These are phyloP conservation scores for Epinephelus awoara DNA, from an alignment of 2,797 vertebrate species.

Conservation along the genomic window DNA sequence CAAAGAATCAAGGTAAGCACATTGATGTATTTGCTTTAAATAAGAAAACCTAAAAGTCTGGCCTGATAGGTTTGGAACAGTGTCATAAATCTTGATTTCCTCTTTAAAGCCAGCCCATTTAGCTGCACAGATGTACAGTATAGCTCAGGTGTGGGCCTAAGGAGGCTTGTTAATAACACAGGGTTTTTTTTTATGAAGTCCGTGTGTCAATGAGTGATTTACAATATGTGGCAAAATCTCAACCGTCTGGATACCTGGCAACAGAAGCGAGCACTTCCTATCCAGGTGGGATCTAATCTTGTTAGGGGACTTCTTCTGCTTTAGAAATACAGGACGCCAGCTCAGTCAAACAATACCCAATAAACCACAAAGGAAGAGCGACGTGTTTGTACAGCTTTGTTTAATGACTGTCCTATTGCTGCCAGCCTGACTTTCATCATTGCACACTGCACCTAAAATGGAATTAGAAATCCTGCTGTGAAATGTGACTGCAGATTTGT, in stretches of 20 bases:
- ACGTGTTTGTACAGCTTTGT: slow-evolving; percentile 79
- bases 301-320: slow-evolving; percentile 82
- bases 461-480: slow-evolving; percentile 66
- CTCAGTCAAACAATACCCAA: slow-evolving; percentile 84
- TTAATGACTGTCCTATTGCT: slow-evolving; percentile 76
- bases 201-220: slow-evolving; percentile 72
- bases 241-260: slow-evolving; percentile 80
- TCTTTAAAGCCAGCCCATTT: slow-evolving; percentile 31
- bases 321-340: slow-evolving; percentile 83
- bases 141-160: slow-evolving; percentile 62
- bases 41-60: slow-evolving; percentile 43
- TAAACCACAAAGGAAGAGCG: slow-evolving; percentile 83
- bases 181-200: slow-evolving; percentile 71
- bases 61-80: slow-evolving; percentile 28
- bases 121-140: slow-evolving; percentile 55
- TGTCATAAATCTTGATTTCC: slow-evolving; percentile 47
- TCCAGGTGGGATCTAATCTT: slow-evolving; percentile 87
- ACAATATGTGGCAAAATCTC: slow-evolving; percentile 73
- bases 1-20: slow-evolving; percentile 18
- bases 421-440: slow-evolving; percentile 68
- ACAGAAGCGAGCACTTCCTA: slow-evolving; percentile 77
- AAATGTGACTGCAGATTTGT: slow-evolving; percentile 46
- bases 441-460: slow-evolving; percentile 43
- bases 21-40: slow-evolving; percentile 18
- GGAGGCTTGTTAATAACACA: slow-evolving; percentile 74